Base-by-base conservation (phyloP, 1,140 invertebrate genomes). In the Agraylea sexmaculata region DNA sequence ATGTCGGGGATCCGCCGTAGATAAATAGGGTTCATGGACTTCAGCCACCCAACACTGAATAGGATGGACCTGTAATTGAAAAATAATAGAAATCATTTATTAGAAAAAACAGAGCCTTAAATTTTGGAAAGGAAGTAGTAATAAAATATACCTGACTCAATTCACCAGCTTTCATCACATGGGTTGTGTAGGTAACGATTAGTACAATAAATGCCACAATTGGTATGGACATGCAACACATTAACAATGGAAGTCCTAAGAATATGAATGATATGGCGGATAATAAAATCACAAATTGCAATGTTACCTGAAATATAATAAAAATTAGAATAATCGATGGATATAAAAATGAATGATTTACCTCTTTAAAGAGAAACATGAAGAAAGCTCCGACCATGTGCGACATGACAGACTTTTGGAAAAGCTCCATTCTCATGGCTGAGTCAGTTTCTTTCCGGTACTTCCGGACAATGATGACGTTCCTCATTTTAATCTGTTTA, bases 181-280 rank as follows among this genome's bases (percentile, higher is more conserved):
- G 48, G 20, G 33, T 42, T 13, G 11, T 18, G 16, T 44, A 46
- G 13, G 42, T 47, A 4, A 32, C 34, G 6, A 50, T 11, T 25
- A 42, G 47, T 5, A 50, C 42, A 23, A 47, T 27, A n/a, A 46
- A 4, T 18, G 39, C 42, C 7, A 44, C 31, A 16, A 44, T 25
- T 4, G 48, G 48, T 16, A 50, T 39, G 4, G 48, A 39, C 13
- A 38, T 2, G 5, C 44, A 10, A 21, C 48, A 50, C 33, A 43
- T 35, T 25, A 25, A 15, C 19, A 50, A 27, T 33, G 48, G 48
- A 29, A 46, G 21, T 20, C 48, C 44, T 10, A 50, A 27, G 19
- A 50, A 50, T 41, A 50, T 50, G 35, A 50, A 50, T n/a, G 40
- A 44, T 15, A 50, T 37, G 10, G 48, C 48, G 4, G 48, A 37